These are phyloP conservation scores for Xanthia icteritia DNA, from an alignment of 2,888 invertebrate genomes.

Conservation along the genomic window DNA sequence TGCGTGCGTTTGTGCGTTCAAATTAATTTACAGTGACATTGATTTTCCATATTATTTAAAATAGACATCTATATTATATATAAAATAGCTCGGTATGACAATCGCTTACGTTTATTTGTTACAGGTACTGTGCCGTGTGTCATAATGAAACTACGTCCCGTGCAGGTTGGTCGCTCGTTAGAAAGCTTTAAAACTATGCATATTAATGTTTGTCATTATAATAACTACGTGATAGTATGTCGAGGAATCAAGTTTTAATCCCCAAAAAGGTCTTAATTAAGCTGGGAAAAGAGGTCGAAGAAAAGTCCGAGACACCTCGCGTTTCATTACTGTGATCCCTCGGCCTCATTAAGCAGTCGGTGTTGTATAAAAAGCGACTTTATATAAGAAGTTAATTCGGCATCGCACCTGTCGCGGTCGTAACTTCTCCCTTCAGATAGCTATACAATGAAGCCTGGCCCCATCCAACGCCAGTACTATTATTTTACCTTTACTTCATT, in stretches of 20 bases:
- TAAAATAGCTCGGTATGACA: slow-evolving; percentile 67
- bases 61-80: slow-evolving; percentile 63
- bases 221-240: slow-evolving; percentile 68
- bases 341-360: slow-evolving; percentile 85
- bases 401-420: slow-evolving; percentile 89
- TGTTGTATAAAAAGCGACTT: slow-evolving; percentile 87
- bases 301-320: slow-evolving; percentile 81
- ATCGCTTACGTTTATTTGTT: slow-evolving; percentile 71
- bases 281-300: slow-evolving; percentile 77
- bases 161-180: slow-evolving; percentile 81
- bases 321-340: slow-evolving; percentile 86
- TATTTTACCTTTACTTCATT: slow-evolving; percentile 82
- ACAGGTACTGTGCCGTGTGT: slow-evolving; percentile 76
- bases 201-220: slow-evolving; percentile 68
- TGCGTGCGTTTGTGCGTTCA: slow-evolving; percentile 65
- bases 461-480: slow-evolving; percentile 80
- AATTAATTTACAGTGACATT: slow-evolving; percentile 70
- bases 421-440: slow-evolving; percentile 87
- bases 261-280: slow-evolving; percentile 83
- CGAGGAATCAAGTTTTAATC: slow-evolving; percentile 75
- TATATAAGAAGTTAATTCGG: slow-evolving; percentile 89
- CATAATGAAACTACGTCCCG: slow-evolving; percentile 69
- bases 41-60: slow-evolving; percentile 72
- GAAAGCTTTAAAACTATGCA: slow-evolving; percentile 68
- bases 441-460: slow-evolving; percentile 87